Conservation (phyloP, 2,113 vertebrate genomes). For the Epinephelus lanceolatus region DNA sequence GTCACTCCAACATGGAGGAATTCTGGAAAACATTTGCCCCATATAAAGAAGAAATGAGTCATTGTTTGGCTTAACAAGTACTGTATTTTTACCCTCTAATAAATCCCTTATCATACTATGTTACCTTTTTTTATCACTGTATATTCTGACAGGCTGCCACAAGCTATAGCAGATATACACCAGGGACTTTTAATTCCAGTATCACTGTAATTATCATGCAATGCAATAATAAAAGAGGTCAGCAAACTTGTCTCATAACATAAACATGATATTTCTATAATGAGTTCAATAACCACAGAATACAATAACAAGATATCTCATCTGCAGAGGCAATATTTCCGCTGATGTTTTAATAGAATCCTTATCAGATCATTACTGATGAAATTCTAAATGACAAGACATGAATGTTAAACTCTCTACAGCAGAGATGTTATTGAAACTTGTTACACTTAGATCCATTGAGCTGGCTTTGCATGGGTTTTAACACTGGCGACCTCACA, state of each 20-base stretch:
- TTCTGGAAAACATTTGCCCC: no score
- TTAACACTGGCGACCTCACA: neutral
- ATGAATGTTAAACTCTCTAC: neutral
- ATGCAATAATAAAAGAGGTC: neutral
- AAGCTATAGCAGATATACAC: neutral
- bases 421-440: neutral
- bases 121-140: neutral
- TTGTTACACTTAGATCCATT: neutral
- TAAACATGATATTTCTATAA: neutral
- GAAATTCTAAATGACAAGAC: neutral
- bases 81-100: neutral
- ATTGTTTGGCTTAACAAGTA: neutral
- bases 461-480: neutral
- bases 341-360: neutral
- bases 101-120: neutral
- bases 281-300: neutral
- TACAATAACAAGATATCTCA: neutral
- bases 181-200: neutral
- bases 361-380: conserved; percentile 11
- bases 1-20: no score
- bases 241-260: neutral
- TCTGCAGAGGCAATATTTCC: neutral
- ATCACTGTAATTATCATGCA: conserved; percentile 8
- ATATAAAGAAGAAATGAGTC: neutral
- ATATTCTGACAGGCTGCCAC: neutral